Base-by-base conservation (phyloP, 2,888 invertebrate species). In the Ochropleura plecta region DNA sequence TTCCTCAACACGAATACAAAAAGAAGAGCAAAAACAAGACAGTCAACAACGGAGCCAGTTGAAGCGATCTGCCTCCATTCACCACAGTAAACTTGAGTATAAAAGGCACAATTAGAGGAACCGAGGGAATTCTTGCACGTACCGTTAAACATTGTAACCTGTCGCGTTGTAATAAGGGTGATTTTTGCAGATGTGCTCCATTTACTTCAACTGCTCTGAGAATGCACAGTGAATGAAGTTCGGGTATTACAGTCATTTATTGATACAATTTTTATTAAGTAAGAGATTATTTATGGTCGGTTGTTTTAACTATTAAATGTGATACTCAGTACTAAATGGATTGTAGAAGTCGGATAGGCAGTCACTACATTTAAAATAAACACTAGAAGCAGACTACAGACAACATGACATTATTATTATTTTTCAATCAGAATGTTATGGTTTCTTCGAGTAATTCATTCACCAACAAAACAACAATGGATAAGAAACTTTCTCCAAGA, bases 21-120 rank as follows among this genome's bases (percentile, higher is more conserved):
- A 16, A 46, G 2, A 48, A 66, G 46, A 14, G 0, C 9, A 77
- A 57, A 48, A 46, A 40, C 10, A 72, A 48, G 30, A 30, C 49
- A 30, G 12, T 44, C 14, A 46, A 60, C 48, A 40, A 55, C 68
- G 40, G 46, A 75, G 64, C 16, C 60, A 40, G 63, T 20, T 55
- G 46, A 20, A 62, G 57, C 16, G 53, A 66, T 66, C 71, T 71
- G 40, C 14, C 75, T 8, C 42, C 73, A 49, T 30, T 80, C 67
- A 66, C 70, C 70, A 51, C 75, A 73, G 70, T 76, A 70, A 78
- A 49, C 53, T 78, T 40, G 44, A 51, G 71, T 16, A 46, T 70
- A 71, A 85, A 76, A 83, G 57, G 60, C 40, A 60, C 73, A 83
- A 82, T 83, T 83, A 78, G 59, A 55, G 51, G 20, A 48, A 69